Base-by-base conservation (phyloP, 2,888 invertebrate species). In the Metacarcinus magister region DNA sequence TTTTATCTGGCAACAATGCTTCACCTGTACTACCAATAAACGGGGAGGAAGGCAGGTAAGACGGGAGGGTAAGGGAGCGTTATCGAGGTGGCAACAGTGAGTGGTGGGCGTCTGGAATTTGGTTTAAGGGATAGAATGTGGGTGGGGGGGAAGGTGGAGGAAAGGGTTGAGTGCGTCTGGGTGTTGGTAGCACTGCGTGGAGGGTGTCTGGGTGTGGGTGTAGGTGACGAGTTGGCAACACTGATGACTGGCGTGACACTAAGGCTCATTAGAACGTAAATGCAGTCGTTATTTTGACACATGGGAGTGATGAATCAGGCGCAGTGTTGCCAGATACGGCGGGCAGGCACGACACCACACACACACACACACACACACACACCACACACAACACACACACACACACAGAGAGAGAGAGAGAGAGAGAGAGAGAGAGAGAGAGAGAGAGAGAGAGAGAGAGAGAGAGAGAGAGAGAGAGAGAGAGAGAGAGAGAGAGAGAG, bases 231-330 rank as follows among this genome's bases (percentile, higher is more conserved):
- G 46, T 28, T 44, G 87, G 32, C 39, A 44, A 44, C 43, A 13
- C 44, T 44, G 87, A 28, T 32, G 46, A 44, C 39, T 87, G 32
- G 91, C 95, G 91, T 95, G 95, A 60, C 95, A 91, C 95, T 91
- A 39, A 46, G 95, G 46, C 92, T 92, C 95, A 95, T 95, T 95
- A 95, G 44, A 32, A 75, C 19, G 90, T 95, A 95, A 95, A 95
- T 95, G 92, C 95, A 91, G 95, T 92, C 95, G 92, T 95, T 95
- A 92, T 67, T 44, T 92, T 95, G 95, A 95, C 95, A 95, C 92
- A 92, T 92, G 92, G 46, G 28, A 8, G n/a, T 23, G n/a, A 60
- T 95, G 43, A 60, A 92, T 95, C 95, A 95, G 75, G 39, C 44
- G 32, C 67, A 67, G 54, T 44, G 95, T 46, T 67, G 75, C 91